Base-by-base conservation (phyloP, 2,797 vertebrate species). In the Chaenodraco wilsoni region DNA sequence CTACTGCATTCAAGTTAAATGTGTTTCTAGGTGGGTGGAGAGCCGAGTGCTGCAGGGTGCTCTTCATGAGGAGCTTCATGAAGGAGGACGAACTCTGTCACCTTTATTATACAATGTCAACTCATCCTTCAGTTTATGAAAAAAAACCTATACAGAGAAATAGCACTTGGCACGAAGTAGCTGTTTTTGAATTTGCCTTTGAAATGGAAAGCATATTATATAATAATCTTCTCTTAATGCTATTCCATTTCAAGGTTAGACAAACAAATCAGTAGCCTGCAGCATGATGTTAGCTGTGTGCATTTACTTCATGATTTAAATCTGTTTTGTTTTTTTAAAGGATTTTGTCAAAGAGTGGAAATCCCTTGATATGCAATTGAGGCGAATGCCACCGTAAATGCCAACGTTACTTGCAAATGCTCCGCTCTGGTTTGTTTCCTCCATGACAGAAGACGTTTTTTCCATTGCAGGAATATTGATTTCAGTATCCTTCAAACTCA, bases 381-480 rank as follows among this genome's bases (percentile, higher is more conserved):
- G 16, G 49, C 49, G 82, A 85, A 82, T 76, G 83, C 76, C 86
- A 81, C 59, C 56, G 66, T 69, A 84, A 90, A 87, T 88, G 86
- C 73, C 76, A 87, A 82, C 69, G 81, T 87, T 78, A 64, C 72
- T 33, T 74, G 56, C 46, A 60, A 68, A 82, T 61, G 73, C 71
- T 79, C 19, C 3, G 58, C 60, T 79, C 61, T 57, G 76, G 56
- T 63, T 79, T 69, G 84, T 79, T 74, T 55, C 72, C 55, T 84
- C 65, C 41, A 46, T 81, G 81, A 85, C 33, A 49, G 81, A 74
- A 79, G 87, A 82, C 60, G 79, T 74, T 71, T 88, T 83, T 81
- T 74, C 69, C 78, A 60, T 74, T 61, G 80, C 75, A 77, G 65
- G 71, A 78, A 80, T 89, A 91, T 92, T 91, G 86, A 93, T 94